Conservation (phyloP, 2,113 vertebrate genomes). For the Ondatra zibethicus region DNA sequence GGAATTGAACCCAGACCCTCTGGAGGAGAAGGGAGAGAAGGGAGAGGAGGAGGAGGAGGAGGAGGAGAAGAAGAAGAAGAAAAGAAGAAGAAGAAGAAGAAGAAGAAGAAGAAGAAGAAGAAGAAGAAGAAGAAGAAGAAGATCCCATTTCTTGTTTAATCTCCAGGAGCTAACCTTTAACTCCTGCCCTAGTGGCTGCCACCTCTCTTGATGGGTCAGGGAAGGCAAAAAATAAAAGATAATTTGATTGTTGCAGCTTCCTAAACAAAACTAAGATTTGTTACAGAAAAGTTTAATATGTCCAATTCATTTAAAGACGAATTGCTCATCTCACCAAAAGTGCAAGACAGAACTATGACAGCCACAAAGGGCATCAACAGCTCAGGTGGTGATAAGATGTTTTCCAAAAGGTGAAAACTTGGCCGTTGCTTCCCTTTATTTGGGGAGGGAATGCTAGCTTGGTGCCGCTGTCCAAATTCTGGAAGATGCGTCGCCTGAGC, state of each 20-base stretch:
- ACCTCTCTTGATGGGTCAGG: not conserved
- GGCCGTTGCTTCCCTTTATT: not conserved
- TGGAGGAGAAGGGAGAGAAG: not conserved
- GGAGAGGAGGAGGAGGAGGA: not conserved
- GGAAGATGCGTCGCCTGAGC: not conserved
- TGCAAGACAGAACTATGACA: not conserved
- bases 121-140: too few relatives aligned
- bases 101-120: too few relatives aligned
- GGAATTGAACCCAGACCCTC: not conserved
- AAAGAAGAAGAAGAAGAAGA: too few relatives aligned
- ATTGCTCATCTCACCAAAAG: not conserved
- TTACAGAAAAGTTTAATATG: not conserved
- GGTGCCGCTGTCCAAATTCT: not conserved
- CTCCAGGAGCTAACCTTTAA: not conserved
- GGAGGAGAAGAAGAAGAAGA: too few relatives aligned
- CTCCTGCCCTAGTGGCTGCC: not conserved
- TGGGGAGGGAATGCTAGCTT: too few relatives aligned
- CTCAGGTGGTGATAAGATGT: not conserved
- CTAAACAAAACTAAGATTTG: slow-evolving; percentile 25
- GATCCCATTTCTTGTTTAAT: not conserved
- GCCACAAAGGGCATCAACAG: not conserved
- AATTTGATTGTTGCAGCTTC: not conserved
- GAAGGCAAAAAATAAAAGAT: not conserved
- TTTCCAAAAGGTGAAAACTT: not conserved
- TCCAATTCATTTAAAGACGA: not conserved